Base-by-base conservation (phyloP, 30 jellyfish, hydroid and myxozoan genomes). In the Aurelia aurita region DNA sequence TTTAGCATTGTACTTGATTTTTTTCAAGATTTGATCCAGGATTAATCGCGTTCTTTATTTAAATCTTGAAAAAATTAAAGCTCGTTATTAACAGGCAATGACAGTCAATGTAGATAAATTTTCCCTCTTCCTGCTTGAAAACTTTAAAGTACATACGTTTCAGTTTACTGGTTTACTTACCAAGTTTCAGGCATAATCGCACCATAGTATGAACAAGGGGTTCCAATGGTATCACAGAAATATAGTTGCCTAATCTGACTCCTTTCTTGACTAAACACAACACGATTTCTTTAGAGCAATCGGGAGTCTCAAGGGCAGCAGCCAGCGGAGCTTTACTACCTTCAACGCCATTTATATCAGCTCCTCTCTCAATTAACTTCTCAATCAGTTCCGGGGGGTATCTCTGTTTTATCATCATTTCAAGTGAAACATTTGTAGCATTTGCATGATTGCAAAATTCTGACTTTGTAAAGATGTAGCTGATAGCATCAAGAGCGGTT, bases 321-420 rank as follows among this genome's bases (percentile, higher is more conserved):
- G 25, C 67, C 0, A 55, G 32, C 12, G 67, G 67, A 19, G 67
- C 12, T 14, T 6, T 7, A 16, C n/a, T 72, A n/a, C 79, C 77
- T 14, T 34, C n/a, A 8, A 27, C 64, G 25, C 32, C 28, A 15
- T 54, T 19, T 1, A n/a, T 22, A 20, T 60, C 79, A 9, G 65
- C 70, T 14, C 68, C 44, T 54, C 55, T 72, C 19, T 47, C 72
- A 9, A 77, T 43, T 19, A 77, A 77, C 39, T 63, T n/a, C 32
- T 39, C 45, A 12, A 77, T 46, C 53, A 77, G 6, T n/a, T 59
- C 69, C 0, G 35, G 22, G 0, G 80, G 31, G 2, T 53, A 67
- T 5, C 32, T 49, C 12, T 77, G 47, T 45, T 59, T 65, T 28
- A 77, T 59, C 70, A 77, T 25, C 28, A 0, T 34, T 25, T 46